These are phyloP conservation scores for Diaprepes abbreviatus DNA, from an alignment of 2,888 invertebrate species.

Conservation along the genomic window DNA sequence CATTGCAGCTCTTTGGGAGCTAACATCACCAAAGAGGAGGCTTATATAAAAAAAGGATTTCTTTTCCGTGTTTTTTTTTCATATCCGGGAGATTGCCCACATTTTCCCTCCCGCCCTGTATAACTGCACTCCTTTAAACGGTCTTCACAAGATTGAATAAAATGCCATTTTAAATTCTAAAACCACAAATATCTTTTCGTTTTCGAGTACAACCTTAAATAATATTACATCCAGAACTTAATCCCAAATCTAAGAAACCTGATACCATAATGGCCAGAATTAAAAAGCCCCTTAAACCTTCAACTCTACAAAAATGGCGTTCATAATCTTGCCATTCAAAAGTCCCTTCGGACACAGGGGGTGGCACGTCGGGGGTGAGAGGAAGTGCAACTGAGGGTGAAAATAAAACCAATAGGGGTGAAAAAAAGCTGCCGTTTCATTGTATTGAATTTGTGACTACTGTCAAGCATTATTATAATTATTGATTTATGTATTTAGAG, in stretches of 20 bases:
- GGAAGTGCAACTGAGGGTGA: slow-evolving; percentile 37
- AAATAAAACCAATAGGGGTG: slow-evolving; percentile 44
- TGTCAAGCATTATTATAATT: neutral
- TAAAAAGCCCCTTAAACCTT: slow-evolving; percentile 20
- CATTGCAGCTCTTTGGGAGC: no score
- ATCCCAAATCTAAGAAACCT: slow-evolving; percentile 25
- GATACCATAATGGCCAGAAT: slow-evolving; percentile 46
- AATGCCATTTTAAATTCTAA: no score
- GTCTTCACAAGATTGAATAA: no score
- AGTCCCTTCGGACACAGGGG: slow-evolving; percentile 32
- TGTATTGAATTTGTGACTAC: neutral
- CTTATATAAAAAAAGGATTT: no score
- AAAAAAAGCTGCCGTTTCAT: slow-evolving; percentile 23
- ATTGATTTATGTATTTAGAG: slow-evolving; percentile 5
- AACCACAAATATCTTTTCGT: no score
- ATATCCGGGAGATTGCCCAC: no score
- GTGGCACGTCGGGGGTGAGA: slow-evolving; percentile 32
- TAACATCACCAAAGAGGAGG: no score
- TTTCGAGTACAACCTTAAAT: no score
- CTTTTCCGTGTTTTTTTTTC: no score
- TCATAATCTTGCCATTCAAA: slow-evolving; percentile 39
- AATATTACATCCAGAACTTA: no score
- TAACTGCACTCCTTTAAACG: no score
- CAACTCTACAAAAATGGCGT: slow-evolving; percentile 40
- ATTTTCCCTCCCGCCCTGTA: no score